phyloP scores from a whole-genome alignment of 2,888 invertebrate species.

The Poecilobothrus nobilitatus region DNA sequence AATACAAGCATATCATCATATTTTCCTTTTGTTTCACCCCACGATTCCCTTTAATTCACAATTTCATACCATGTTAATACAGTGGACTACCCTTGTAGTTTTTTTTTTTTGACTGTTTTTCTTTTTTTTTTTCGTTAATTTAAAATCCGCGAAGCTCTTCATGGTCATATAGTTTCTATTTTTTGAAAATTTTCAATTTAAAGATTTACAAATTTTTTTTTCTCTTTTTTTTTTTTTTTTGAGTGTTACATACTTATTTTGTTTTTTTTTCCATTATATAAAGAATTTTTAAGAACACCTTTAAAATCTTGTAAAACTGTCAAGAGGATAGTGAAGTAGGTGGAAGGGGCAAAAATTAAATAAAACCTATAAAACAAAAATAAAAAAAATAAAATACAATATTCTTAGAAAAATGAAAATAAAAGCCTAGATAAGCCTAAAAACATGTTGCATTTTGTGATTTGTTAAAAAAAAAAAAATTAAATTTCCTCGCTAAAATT shows the following conservation, averaged over 20 bases:
- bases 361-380: neutral
- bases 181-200: too few species aligned
- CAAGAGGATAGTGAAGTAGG: neutral
- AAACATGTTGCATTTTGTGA: constrained; percentile 6
- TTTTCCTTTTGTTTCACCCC: neutral
- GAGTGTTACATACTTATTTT: too few species aligned
- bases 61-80: neutral
- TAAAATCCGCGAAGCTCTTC: too few species aligned
- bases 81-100: neutral
- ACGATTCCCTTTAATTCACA: neutral
- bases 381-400: neutral
- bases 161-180: too few species aligned
- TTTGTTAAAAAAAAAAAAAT: neutral
- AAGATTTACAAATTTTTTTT: too few species aligned
- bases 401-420: neutral
- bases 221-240: too few species aligned
- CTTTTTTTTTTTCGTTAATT: too few species aligned
- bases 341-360: neutral
- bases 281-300: neutral
- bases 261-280: too few species aligned
- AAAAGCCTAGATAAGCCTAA: constrained; percentile 6
- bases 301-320: neutral
- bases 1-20: neutral
- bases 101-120: too few species aligned
- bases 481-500: neutral